A percentile compares a stretch with the other conserved stretches of the same genome.
These are phyloP conservation scores for Halcyon chelicuti DNA, from an alignment of 2,797 vertebrate genomes.

Conservation along the genomic window DNA sequence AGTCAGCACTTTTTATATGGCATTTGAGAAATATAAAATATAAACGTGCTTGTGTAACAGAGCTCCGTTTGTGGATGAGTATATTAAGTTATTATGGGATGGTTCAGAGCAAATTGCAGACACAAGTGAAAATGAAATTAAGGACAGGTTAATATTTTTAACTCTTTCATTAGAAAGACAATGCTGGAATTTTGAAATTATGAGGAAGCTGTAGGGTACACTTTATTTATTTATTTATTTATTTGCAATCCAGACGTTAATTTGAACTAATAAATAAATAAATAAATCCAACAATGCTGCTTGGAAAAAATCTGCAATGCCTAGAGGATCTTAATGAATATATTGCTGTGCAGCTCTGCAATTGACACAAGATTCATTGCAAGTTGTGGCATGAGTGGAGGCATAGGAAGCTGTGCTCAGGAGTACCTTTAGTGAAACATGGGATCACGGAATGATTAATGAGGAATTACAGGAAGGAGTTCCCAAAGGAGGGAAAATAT, in stretches of 20 bases:
- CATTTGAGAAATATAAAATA: constrained; percentile 3
- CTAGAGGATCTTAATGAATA: not conserved
- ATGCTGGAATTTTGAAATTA: not conserved
- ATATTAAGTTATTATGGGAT: not conserved
- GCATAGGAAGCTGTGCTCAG: not conserved
- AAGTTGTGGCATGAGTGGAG: not conserved
- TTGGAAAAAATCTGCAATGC: not conserved
- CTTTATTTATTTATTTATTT: not conserved
- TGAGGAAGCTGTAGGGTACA: not conserved
- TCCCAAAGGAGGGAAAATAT: not conserved
- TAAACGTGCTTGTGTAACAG: not conserved
- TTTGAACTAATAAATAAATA: not conserved
- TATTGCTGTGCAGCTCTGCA: not conserved
- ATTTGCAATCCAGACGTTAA: not conserved
- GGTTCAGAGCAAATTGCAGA: constrained; percentile 39
- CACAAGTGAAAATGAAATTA: constrained; percentile 16
- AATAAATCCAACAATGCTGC: not conserved
- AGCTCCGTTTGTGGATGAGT: not conserved
- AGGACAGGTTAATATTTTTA: not conserved
- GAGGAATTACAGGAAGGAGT: not conserved
- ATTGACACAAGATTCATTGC: not conserved
- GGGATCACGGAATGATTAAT: not conserved
- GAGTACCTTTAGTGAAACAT: not conserved
- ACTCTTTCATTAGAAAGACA: not conserved
- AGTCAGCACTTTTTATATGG: constrained; percentile 2